These are phyloP conservation scores for Ctenoplectra terminalis DNA, from an alignment of 1,140 invertebrate genomes.

Conservation along the genomic window DNA sequence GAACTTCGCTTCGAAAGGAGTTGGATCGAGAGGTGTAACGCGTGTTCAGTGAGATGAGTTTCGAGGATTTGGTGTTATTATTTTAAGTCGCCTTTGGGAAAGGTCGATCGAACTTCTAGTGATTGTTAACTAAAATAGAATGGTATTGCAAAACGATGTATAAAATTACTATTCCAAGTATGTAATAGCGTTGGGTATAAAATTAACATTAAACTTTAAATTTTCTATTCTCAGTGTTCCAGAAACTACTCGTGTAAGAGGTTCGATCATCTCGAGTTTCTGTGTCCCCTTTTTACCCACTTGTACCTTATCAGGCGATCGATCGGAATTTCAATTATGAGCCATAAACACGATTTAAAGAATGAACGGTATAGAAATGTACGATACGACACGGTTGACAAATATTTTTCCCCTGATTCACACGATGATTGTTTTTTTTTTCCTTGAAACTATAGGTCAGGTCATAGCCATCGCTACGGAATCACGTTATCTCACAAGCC, in stretches of 20 bases:
- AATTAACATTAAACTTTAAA: background rate
- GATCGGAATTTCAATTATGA: conserved; percentile 25
- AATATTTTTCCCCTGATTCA: background rate
- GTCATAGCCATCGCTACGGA: conserved; percentile 49
- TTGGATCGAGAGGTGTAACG: too few species aligned
- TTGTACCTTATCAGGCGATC: conserved; percentile 4
- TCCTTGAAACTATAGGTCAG: background rate
- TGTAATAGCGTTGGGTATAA: too few species aligned
- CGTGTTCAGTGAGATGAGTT: too few species aligned
- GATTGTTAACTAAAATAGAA: too few species aligned
- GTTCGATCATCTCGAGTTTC: background rate
- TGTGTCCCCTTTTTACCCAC: conserved; percentile 4
- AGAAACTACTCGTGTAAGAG: background rate
- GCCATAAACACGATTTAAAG: background rate
- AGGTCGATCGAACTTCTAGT: background rate
- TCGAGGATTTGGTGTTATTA: too few species aligned
- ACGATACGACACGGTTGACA: too few species aligned
- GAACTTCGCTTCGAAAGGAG: background rate
- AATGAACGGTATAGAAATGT: background rate
- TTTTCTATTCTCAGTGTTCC: background rate
- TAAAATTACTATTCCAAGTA: too few species aligned
- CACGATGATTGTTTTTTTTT: background rate
- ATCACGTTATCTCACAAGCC: conserved; percentile 60
- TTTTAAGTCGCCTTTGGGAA: background rate
- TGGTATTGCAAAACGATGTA: too few species aligned